These are phyloP conservation scores for Mesocentrotus franciscanus DNA, from an alignment of 53 echinoderm and acorn worm species.

Conservation along the genomic window DNA sequence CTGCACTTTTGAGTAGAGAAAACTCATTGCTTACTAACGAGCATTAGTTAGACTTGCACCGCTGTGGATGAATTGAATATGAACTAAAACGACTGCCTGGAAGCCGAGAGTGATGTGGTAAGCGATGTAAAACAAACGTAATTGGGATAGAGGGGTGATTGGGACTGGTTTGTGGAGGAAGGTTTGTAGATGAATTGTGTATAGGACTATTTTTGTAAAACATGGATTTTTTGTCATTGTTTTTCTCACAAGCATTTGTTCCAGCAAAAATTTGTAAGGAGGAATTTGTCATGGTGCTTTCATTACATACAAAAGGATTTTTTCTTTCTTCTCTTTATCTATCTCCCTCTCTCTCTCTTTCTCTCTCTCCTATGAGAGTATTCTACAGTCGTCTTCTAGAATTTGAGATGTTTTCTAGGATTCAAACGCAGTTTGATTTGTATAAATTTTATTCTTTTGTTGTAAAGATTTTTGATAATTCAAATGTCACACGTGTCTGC, in stretches of 20 bases:
- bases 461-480: conserved; percentile 25
- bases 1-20: background rate
- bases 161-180: background rate
- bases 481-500: conserved; percentile 39
- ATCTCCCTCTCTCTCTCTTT: background rate
- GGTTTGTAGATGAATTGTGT: conserved; percentile 53
- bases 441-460: conserved; percentile 43
- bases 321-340: conserved; percentile 24
- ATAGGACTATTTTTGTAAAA: conserved; percentile 66
- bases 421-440: conserved; percentile 46
- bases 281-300: conserved; percentile 61
- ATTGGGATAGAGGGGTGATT: background rate
- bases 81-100: conserved; percentile 44
- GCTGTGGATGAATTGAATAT: background rate
- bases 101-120: background rate
- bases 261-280: conserved; percentile 26
- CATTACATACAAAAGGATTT: conserved; percentile 41
- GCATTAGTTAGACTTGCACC: background rate
- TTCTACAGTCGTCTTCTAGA: conserved; percentile 48
- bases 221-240: conserved; percentile 52
- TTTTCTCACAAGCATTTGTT: conserved; percentile 53
- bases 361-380: background rate
- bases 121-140: background rate
- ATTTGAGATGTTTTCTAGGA: conserved; percentile 38
- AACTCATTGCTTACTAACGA: conserved; percentile 11